These are phyloP conservation scores for Malurus cyaneus DNA, from an alignment of 2,113 vertebrate species.

Conservation along the genomic window DNA sequence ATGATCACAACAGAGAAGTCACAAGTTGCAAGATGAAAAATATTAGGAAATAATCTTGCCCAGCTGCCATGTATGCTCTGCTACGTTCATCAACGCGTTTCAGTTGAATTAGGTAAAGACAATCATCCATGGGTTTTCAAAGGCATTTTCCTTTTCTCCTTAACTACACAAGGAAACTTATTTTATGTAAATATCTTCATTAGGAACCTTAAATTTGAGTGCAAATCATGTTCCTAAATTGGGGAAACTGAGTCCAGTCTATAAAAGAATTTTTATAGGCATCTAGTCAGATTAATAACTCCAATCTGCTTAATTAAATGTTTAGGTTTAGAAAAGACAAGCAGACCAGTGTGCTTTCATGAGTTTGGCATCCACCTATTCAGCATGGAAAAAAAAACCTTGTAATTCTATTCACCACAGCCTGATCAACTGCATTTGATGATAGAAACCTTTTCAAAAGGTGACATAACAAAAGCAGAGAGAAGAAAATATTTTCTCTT, in stretches of 20 bases:
- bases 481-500: not conserved
- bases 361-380: not conserved
- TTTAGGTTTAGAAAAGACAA: not conserved
- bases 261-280: not conserved
- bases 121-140: not conserved
- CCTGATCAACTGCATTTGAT: not conserved
- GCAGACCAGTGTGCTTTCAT: not conserved
- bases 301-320: not conserved
- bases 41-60: not conserved
- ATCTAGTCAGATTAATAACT: not conserved
- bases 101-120: not conserved
- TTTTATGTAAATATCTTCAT: not conserved
- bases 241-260: not conserved
- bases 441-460: not conserved
- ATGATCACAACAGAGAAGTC: not conserved
- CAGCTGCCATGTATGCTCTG: not conserved
- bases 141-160: not conserved
- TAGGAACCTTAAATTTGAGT: not conserved
- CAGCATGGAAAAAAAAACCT: not conserved
- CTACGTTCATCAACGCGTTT: fast-evolving
- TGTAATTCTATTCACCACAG: not conserved
- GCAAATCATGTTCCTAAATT: not conserved
- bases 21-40: not conserved
- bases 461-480: not conserved
- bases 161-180: not conserved